Conservation (phyloP, 2,113 vertebrate genomes). For the Vombatus ursinus region DNA sequence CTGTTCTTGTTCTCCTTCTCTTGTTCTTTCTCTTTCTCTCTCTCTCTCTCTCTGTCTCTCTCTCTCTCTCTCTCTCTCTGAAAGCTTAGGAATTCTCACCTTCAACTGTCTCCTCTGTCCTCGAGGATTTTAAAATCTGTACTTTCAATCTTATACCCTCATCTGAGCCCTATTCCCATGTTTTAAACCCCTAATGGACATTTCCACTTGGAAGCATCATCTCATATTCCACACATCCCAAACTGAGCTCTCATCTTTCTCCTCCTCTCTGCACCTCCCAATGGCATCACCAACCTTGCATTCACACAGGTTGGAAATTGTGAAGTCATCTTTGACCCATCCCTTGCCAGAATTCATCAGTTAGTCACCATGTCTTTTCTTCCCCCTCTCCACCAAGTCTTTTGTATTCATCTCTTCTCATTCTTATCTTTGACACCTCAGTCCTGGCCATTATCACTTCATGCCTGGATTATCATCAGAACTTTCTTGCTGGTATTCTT, state of each 20-base stretch:
- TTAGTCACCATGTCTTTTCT: background rate
- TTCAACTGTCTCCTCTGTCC: background rate
- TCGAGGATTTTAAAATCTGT: background rate
- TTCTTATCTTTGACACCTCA: background rate
- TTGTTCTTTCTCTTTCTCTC: no score
- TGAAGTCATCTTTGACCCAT: no score
- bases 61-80: no score
- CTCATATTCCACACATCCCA: background rate
- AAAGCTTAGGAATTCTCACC: background rate
- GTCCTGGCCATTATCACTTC: background rate
- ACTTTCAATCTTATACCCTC: background rate
- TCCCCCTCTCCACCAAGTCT: background rate
- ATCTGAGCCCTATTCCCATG: background rate
- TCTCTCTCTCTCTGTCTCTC: no score
- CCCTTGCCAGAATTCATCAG: background rate
- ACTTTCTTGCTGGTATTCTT: background rate
- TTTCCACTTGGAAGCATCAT: background rate
- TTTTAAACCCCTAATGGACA: background rate
- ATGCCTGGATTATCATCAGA: background rate
- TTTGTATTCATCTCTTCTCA: background rate
- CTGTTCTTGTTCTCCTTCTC: background rate
- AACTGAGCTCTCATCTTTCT: background rate
- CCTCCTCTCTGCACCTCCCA: background rate
- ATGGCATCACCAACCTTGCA: background rate
- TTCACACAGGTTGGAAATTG: no score